Evolutionary conservation across 1,140 invertebrate genomes (phyloP).

Genomic region (Calephelis virginiensis): DNA sequence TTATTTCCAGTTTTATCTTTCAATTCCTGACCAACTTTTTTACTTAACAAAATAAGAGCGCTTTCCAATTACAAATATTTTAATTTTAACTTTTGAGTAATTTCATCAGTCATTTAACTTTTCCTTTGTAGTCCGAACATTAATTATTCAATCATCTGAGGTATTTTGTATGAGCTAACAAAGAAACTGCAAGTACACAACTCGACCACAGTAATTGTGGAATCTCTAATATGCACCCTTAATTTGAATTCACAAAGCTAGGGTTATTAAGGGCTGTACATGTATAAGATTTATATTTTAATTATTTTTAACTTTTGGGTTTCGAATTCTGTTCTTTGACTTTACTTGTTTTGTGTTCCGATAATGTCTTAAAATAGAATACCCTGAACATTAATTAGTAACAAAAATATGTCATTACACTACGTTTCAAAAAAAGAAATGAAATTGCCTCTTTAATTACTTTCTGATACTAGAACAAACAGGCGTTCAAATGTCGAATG

Average conservation of each 20-base stretch:
- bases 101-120: slow-evolving; percentile 8
- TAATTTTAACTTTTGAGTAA: slow-evolving; percentile 10
- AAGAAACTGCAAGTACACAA: neutral
- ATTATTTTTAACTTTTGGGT: neutral
- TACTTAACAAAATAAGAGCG: slow-evolving; percentile 9
- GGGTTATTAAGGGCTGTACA: neutral
- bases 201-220: slow-evolving; percentile 1
- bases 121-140: slow-evolving; percentile 10
- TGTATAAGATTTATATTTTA: neutral
- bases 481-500: too few species aligned
- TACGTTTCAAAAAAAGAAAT: too few species aligned
- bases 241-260: slow-evolving; percentile 4
- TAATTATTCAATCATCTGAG: slow-evolving; percentile 15
- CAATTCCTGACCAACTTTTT: neutral
- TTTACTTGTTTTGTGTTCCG: too few species aligned
- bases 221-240: slow-evolving; percentile 9
- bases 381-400: too few species aligned
- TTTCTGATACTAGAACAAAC: too few species aligned
- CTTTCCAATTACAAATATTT: slow-evolving; percentile 6
- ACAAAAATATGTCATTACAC: too few species aligned
- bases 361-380: too few species aligned
- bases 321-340: neutral
- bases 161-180: slow-evolving; percentile 12
- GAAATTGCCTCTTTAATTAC: too few species aligned
- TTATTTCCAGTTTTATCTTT: neutral